Base-by-base conservation (phyloP, 92 coral and sea anemone genomes). In the Muricea muricata region DNA sequence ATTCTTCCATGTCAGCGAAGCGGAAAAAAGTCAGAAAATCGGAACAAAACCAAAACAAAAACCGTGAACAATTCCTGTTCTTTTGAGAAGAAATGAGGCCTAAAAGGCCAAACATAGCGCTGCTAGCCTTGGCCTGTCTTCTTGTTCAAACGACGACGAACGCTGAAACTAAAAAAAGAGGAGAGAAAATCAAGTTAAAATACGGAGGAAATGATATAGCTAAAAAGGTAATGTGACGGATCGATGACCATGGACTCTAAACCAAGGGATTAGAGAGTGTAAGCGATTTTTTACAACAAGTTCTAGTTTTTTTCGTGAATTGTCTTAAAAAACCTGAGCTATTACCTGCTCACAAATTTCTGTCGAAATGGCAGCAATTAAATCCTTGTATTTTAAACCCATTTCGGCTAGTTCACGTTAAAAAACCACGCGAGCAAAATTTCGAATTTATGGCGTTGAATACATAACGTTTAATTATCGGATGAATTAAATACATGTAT, bases 1-100 rank as follows among this genome's bases (percentile, higher is more conserved):
- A 78, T 78, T 75, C 80, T 75, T 75, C 18, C 10, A 50, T 35
- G 65, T 55, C 45, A 78, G 41, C 70, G 83, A 78, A 78, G 83
- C 83, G 83, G 83, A 78, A 78, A 75, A 52, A 63, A 30, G 71
- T 56, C 12, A 24, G 10, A 78, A 34, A 34, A 56, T 56, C 83
- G 30, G 25, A 56, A 40, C 17, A 24, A 71, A 4, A 3, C 5
- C 21, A 47, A 24, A 32, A 26, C 50, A 26, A 45, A 73, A 28
- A 25, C 0, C 46, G 1, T 23, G 32, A 28, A 14, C 70, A 32
- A 45, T 41, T 73, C 17, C 12, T 75, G 17, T 35, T 73, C 20
- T 75, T 10, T 47, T 40, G 39, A 35, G 21, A 45, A 7, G 54
- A 78, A 55, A 78, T 78, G 83, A 35, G 65, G 83, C 83, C 71